Conservation (phyloP, 2,113 vertebrate species). For the Larimichthys crocea region DNA sequence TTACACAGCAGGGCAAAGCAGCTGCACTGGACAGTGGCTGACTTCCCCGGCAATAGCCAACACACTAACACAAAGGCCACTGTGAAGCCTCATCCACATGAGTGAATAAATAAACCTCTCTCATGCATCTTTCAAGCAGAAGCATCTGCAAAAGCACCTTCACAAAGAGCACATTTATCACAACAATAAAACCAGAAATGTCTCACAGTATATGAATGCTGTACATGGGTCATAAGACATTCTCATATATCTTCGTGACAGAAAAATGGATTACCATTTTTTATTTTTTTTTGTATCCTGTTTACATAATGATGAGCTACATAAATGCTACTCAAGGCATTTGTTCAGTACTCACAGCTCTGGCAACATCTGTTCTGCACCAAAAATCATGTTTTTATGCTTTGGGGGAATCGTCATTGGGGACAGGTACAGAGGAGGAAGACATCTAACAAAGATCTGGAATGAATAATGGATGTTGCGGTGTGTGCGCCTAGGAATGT, state of each 20-base stretch:
- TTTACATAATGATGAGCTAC: not conserved
- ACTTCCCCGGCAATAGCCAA: conserved; percentile 75
- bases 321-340: not conserved
- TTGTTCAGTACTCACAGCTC: not conserved
- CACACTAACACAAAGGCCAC: conserved; percentile 77
- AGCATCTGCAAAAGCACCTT: conserved; percentile 57
- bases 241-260: not conserved
- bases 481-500: not conserved
- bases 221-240: not conserved
- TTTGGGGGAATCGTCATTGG: too few species aligned
- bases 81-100: conserved; percentile 67
- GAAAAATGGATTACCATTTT: not conserved
- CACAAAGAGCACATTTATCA: conserved; percentile 60
- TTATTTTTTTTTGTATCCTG: not conserved
- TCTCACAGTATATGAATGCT: not conserved
- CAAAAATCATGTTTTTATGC: not conserved
- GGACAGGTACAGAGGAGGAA: not conserved
- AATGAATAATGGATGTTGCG: not conserved
- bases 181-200: conserved; percentile 44
- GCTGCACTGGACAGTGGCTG: conserved; percentile 81
- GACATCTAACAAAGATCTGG: not conserved
- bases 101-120: conserved; percentile 76
- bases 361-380: not conserved
- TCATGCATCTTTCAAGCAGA: conserved; percentile 66
- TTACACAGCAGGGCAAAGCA: conserved; percentile 75